phyloP scores from a whole-genome alignment of 64 coral and sea anemone species.

The Exaiptasia diaphana region DNA sequence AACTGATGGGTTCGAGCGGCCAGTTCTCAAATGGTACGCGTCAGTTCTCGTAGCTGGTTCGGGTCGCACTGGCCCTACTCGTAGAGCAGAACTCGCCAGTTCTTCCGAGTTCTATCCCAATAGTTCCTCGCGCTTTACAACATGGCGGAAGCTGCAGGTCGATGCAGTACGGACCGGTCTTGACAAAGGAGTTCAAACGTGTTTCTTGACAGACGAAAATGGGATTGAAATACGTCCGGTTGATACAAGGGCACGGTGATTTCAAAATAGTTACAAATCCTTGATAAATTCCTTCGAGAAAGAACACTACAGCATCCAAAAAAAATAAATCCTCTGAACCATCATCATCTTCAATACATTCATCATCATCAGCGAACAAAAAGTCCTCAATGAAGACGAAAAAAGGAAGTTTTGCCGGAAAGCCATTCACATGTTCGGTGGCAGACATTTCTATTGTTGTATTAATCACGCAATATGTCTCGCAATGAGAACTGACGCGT shows the following conservation, averaged over 20 bases:
- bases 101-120: no score
- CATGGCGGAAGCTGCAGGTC: neutral
- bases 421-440: neutral
- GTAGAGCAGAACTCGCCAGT: neutral
- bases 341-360: neutral
- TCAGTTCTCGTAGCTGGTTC: neutral
- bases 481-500: neutral
- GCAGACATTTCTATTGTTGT: neutral
- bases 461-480: neutral
- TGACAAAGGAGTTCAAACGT: conserved; percentile 14
- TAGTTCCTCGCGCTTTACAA: neutral
- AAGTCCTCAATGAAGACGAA: neutral
- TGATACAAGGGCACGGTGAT: neutral
- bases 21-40: neutral
- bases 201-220: conserved; percentile 4
- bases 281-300: neutral
- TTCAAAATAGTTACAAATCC: conserved; percentile 18
- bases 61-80: neutral
- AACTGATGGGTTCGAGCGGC: neutral
- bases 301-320: neutral
- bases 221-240: neutral
- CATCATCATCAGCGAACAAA: neutral
- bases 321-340: neutral
- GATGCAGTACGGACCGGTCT: neutral
- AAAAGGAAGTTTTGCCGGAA: neutral